Evolutionary conservation across 2,797 vertebrate genomes (phyloP).

Genomic region (Bradypodion ventrale): DNA sequence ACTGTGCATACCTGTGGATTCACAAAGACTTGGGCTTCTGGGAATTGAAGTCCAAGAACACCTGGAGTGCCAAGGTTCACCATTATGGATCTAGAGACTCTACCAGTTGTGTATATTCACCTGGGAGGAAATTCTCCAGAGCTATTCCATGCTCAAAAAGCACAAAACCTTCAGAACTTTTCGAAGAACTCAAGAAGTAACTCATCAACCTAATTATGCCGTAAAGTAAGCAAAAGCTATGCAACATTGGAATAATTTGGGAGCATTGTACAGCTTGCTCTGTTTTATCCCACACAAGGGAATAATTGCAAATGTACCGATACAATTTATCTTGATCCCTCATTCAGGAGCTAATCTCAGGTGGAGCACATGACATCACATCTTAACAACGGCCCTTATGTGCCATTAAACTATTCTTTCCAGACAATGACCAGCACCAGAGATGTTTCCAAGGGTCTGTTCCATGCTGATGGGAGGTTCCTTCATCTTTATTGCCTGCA

Average conservation of each 20-base stretch:
- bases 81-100: too few relatives aligned
- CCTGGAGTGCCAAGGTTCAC: too few relatives aligned
- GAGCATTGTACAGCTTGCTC: neutral
- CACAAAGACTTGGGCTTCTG: too few relatives aligned
- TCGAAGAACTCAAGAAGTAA: neutral
- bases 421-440: too few relatives aligned
- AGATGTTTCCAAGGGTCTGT: neutral
- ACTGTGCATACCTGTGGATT: too few relatives aligned
- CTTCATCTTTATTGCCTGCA: too few relatives aligned
- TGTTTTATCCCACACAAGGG: neutral
- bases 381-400: neutral
- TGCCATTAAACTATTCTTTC: neutral
- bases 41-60: too few relatives aligned
- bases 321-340: neutral
- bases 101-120: too few relatives aligned
- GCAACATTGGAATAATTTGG: neutral
- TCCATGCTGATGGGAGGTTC: too few relatives aligned
- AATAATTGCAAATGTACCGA: neutral
- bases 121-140: too few relatives aligned
- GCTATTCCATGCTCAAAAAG: too few relatives aligned
- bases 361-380: neutral
- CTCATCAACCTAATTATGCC: neutral
- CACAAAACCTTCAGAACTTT: too few relatives aligned
- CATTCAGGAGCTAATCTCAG: neutral
- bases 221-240: neutral